Evolutionary conservation across 2,113 vertebrate genomes (phyloP).

Genomic region (Tonatia bakeri): DNA sequence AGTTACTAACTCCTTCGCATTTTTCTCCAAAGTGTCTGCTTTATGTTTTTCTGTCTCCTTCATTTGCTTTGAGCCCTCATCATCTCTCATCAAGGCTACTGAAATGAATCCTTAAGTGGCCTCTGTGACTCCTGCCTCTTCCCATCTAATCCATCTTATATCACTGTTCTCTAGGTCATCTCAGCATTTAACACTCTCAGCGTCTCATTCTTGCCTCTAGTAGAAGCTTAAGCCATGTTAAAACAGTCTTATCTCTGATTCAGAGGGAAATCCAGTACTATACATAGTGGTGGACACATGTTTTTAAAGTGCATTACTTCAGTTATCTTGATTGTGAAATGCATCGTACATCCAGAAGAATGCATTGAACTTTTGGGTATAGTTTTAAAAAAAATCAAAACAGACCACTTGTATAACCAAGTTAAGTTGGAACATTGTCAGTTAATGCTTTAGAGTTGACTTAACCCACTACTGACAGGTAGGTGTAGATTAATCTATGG

Average conservation of each 20-base stretch:
- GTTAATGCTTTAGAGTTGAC: not conserved
- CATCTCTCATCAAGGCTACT: not conserved
- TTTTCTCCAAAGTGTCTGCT: slow-evolving; percentile 17
- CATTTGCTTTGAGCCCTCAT: not conserved
- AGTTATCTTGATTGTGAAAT: not conserved
- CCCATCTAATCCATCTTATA: not conserved
- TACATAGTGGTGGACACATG: not conserved
- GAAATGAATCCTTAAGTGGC: not conserved
- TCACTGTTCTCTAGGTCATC: not conserved
- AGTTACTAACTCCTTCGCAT: not conserved
- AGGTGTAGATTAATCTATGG: not conserved
- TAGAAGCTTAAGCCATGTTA: not conserved
- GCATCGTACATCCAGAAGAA: not conserved
- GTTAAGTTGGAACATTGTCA: not conserved
- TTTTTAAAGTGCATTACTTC: not conserved
- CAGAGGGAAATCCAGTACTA: not conserved
- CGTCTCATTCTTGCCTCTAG: not conserved
- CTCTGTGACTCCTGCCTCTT: slow-evolving; percentile 18
- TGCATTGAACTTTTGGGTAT: not conserved
- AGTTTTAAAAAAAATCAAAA: not conserved
- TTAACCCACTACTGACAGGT: not conserved
- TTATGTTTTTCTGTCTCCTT: not conserved
- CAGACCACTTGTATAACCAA: not conserved
- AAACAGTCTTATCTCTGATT: not conserved
- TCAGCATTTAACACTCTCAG: not conserved